phyloP scores from a whole-genome alignment of 2,797 vertebrate genomes.

The Tenualosa ilisha region DNA sequence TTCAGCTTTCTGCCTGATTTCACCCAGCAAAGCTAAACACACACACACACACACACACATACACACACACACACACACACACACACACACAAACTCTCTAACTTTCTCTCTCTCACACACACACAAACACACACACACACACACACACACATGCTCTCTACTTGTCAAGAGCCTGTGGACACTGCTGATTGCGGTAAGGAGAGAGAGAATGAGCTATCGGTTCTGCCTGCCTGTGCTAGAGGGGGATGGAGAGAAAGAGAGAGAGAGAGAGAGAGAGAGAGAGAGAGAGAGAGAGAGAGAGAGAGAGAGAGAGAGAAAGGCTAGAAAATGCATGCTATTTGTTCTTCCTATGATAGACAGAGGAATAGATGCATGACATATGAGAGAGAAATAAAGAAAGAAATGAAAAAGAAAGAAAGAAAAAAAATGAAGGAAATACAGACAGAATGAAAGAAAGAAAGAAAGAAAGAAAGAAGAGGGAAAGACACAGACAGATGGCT shows the following conservation, averaged over 20 bases:
- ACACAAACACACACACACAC: not conserved
- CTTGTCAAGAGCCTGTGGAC: not conserved
- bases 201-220: not conserved
- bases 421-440: not conserved
- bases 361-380: not conserved
- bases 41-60: not conserved
- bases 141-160: not conserved
- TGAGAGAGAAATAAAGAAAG: not conserved
- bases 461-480: not conserved
- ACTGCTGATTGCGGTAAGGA: not conserved
- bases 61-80: not conserved
- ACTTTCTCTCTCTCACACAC: not conserved
- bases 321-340: not conserved
- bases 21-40: not conserved
- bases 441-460: not conserved
- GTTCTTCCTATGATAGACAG: too few species aligned
- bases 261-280: not conserved
- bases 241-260: not conserved
- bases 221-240: not conserved
- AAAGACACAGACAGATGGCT: not conserved
- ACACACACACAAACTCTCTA: not conserved
- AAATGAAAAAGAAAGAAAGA: not conserved
- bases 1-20: slow-evolving; percentile 11
- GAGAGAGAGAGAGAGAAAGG: not conserved
- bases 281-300: not conserved